Base-by-base conservation (phyloP, 2,797 vertebrate genomes). In the Nannoperca australis region DNA sequence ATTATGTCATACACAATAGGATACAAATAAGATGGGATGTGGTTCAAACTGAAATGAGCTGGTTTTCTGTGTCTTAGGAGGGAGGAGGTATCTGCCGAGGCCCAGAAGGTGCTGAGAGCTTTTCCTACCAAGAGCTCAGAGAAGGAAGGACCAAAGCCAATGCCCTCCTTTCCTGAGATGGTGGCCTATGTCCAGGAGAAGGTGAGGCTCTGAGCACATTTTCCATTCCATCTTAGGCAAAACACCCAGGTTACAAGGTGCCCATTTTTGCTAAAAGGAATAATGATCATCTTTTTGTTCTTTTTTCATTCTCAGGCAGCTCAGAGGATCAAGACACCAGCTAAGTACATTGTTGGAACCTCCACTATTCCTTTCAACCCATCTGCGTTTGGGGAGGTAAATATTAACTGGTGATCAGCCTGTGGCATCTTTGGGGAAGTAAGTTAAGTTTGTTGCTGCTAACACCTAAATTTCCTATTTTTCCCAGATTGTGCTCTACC, bases 161-260 rank as follows among this genome's bases (percentile, higher is more conserved):
- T 99, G 96, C 98, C 98, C 27, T 95, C 97, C 10, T 99, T 99
- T 89, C 96, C 97, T 78, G 97, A 99, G 88, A 99, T 99, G 98
- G 97, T 98, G 49, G 94, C 96, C 85, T 98, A 98, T 78, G 95
- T 99, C 74, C 97, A 98, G 86, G 98, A 99, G 83, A 99, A 99
- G 97, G 98, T 99, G 85, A 82, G 78, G 2, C 20, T 73, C 20
- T n/a, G 1, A 44, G 7, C 51, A 55, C 34, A 4, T 72, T 51
- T 79, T 32, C 11, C 6, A 17, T 70, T 30, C 0, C 40, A 7
- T 20, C 22, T 1, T 2, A 49, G 20, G 20, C 7, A 45, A 11
- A 5, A 22, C 42, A 50, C 0, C 3, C 7, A 11, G 17, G 1
- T 12, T 34, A 38, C 10, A 50, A 13, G 10, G n/a, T 45, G 7